phyloP scores from a whole-genome alignment of 2,113 vertebrate genomes.

The Procavia capensis region DNA sequence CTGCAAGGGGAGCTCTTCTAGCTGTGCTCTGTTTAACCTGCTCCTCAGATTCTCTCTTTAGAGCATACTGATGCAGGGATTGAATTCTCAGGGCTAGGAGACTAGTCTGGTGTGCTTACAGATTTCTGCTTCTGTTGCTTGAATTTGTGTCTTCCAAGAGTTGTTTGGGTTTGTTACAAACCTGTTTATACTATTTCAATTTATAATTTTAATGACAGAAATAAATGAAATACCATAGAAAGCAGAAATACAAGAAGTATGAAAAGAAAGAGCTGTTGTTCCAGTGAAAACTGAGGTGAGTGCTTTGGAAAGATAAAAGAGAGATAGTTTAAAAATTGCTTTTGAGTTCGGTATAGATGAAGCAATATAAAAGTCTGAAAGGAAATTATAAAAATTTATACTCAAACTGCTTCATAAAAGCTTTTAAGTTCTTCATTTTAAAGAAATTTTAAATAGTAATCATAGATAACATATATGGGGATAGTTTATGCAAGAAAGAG shows the following conservation, averaged over 20 bases:
- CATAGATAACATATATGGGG: not conserved
- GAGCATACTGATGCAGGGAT: not conserved
- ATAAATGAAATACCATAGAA: slow-evolving; percentile 35
- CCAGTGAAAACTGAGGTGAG: slow-evolving; percentile 4
- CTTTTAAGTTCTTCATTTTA: slow-evolving; percentile 26
- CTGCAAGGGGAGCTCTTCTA: not conserved
- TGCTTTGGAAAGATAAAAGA: slow-evolving; percentile 28
- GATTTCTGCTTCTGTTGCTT: not conserved
- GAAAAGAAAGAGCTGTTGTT: slow-evolving; percentile 4
- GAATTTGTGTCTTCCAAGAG: not conserved
- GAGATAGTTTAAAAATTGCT: slow-evolving; percentile 31
- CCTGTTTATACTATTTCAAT: not conserved
- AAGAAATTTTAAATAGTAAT: slow-evolving; percentile 29
- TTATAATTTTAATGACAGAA: slow-evolving; percentile 42
- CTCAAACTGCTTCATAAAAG: not conserved
- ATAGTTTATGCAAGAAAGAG: slow-evolving; percentile 31
- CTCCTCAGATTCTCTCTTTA: not conserved
- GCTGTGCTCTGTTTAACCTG: not conserved
- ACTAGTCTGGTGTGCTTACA: not conserved
- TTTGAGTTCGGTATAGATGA: not conserved
- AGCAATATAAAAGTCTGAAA: not conserved
- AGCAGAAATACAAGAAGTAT: not conserved
- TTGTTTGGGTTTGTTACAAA: not conserved
- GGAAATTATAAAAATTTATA: slow-evolving; percentile 28
- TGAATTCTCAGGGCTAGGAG: not conserved